Conservation (phyloP, 2,797 vertebrate genomes). For the Miichthys miiuy region DNA sequence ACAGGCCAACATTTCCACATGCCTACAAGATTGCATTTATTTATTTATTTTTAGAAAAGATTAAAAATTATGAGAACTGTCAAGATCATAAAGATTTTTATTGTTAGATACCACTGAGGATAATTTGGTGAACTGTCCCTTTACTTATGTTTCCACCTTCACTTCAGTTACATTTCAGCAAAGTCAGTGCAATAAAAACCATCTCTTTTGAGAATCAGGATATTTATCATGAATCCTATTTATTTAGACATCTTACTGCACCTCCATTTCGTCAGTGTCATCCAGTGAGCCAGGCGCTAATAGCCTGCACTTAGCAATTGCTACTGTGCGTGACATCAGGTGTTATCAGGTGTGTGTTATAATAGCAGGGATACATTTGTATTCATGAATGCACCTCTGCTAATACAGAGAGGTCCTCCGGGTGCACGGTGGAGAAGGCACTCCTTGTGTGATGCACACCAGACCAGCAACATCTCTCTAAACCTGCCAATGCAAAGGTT, state of each 20-base stretch:
- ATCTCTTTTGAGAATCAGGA: neutral
- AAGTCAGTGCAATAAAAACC: neutral
- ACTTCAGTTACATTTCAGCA: neutral
- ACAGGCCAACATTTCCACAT: too few relatives aligned
- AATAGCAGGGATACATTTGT: conserved; percentile 30
- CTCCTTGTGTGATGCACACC: conserved; percentile 34
- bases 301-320: conserved; percentile 7
- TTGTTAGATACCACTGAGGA: neutral
- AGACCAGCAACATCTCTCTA: conserved; percentile 31
- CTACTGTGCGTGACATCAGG: conserved; percentile 22
- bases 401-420: conserved; percentile 35
- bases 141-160: neutral
- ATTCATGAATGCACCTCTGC: conserved; percentile 45
- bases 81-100: neutral
- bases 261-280: conserved; percentile 10
- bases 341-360: conserved; percentile 31
- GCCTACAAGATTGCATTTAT: neutral
- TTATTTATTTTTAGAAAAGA: neutral
- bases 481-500: conserved; percentile 51
- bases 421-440: conserved; percentile 26
- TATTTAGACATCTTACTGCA: neutral
- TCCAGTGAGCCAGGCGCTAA: conserved; percentile 11
- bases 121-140: neutral
- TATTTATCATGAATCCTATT: conserved; percentile 13
- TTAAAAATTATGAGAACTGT: neutral